Evolutionary conservation across 2,888 invertebrate genomes (phyloP), one percentile per base, ranked within the genome.

Genomic region (Opisthograptis luteolata): DNA sequence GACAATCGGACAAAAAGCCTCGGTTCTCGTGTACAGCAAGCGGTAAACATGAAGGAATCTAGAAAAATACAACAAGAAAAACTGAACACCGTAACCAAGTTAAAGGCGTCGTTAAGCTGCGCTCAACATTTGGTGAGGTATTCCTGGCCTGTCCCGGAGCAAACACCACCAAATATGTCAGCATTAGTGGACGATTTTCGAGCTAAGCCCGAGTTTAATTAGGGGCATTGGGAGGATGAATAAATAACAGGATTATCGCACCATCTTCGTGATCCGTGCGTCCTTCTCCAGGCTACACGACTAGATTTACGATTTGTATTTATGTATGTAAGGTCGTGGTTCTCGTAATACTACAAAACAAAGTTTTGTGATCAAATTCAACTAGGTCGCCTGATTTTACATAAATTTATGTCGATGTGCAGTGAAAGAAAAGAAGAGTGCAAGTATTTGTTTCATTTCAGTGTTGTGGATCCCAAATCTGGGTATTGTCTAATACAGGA

Each of bases 171-270:
- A 67, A 79, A 82, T 66, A 66, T 73, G 74, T 72, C 72, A 72
- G 73, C 60, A 65, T 74, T 70, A 70, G 68, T 64, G 62, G 58
- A 69, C 60, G 62, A 60, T 68, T 48, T 58, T 65, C 52, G 64
- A 64, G 63, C 63, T 68, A 73, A 75, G 70, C 71, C 71, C 68
- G 56, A 61, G 62, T 79, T 83, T 84, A 84, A 86, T 86, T 81
- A 81, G 73, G 67, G 67, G 60, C 64, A 70, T 57, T 65, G 68
- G 63, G 63, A 69, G 75, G 77, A 77, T 70, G 76, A 78, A 85
- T 85, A 87, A 87, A 88, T 84, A 81, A 81, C 72, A 64, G 79
- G 82, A 85, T 87, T 85, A 88, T 85, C 83, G 66, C 63, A 70
- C 71, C 75, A 87, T 87, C 84, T 77, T 72, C 67, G 70, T 73